Base-by-base conservation (phyloP, 2,797 vertebrate species). In the Gymnothorax reevesii region DNA sequence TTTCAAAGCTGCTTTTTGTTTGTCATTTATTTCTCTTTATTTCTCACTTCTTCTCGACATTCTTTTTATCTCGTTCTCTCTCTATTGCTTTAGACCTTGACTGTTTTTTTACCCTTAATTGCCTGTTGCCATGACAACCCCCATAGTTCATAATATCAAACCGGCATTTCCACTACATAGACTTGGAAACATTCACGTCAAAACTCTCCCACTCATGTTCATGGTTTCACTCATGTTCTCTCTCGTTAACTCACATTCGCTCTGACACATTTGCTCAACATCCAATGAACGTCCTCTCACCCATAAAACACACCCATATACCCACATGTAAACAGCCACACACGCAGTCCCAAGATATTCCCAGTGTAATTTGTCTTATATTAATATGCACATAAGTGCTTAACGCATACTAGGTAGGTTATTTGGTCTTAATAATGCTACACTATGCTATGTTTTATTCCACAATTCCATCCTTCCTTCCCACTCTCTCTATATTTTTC, bases 81-180 rank as follows among this genome's bases (percentile, higher is more conserved):
- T 54, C 13, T 57, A 10, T 33, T 52, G 55, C 66, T 55, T 9
- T 6, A 55, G 66, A 6, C 87, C 66, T 83, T 84, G 83, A 84
- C 62, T 84, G 69, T 84, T 73, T 82, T 82, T 71, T 52, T 6
- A 57, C 57, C 9, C 33, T n/a, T 85, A 77, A 60, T 79, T 69
- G 49, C 82, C 8, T 57, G 84, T 84, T 86, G 52, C 69, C 84
- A 86, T 88, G 80, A 69, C 82, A 88, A 83, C 71, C 71, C 69
- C 57, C 2, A 22, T 82, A 59, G 79, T 80, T 57, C 42, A 60
- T 59, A 73, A 60, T 60, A 62, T 84, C 15, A 84, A 25, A 79
- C 86, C 22, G 60, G 60, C 60, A 15, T 20, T 77, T 82, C 83
- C 27, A 82, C 79, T 85, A 33, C 62, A 33, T 82, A 57, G 2